Evolutionary conservation across 35 echinoderm and acorn worm genomes (phyloP).

Genomic region (Strongylocentrotus purpuratus): DNA sequence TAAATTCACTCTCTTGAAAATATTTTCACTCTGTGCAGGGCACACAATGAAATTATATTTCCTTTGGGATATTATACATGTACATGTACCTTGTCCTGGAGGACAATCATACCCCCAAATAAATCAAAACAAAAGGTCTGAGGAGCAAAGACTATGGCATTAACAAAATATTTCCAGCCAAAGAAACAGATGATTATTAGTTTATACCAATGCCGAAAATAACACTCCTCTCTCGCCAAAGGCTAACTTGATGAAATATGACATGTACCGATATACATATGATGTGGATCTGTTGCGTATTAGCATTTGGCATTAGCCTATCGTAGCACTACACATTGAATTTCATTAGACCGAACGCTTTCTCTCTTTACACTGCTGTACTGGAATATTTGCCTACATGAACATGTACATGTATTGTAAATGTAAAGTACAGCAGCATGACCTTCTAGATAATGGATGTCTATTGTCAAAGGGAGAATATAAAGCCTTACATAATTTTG

Average conservation of each 20-base stretch:
- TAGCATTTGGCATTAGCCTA: neutral
- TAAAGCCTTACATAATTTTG: neutral
- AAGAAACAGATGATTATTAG: conserved; percentile 19
- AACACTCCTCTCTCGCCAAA: neutral
- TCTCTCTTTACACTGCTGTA: no score
- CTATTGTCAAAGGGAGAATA: neutral
- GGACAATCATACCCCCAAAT: no score
- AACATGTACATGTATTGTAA: no score
- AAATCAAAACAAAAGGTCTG: neutral
- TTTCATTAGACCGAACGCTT: neutral
- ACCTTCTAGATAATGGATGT: neutral
- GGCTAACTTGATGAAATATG: conserved; percentile 11
- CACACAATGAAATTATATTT: no score
- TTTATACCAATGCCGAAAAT: neutral
- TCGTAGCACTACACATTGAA: neutral
- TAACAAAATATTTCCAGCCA: neutral
- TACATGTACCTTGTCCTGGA: no score
- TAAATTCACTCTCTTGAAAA: no score
- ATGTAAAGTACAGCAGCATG: neutral
- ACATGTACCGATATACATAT: neutral
- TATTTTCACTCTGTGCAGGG: no score
- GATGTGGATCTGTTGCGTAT: neutral
- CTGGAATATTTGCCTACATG: no score
- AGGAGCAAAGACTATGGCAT: neutral
- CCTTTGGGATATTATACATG: no score